Evolutionary conservation across 1,140 invertebrate species (phyloP), one percentile per base, ranked within the genome.

Genomic region (Tetraneura akinire): DNA sequence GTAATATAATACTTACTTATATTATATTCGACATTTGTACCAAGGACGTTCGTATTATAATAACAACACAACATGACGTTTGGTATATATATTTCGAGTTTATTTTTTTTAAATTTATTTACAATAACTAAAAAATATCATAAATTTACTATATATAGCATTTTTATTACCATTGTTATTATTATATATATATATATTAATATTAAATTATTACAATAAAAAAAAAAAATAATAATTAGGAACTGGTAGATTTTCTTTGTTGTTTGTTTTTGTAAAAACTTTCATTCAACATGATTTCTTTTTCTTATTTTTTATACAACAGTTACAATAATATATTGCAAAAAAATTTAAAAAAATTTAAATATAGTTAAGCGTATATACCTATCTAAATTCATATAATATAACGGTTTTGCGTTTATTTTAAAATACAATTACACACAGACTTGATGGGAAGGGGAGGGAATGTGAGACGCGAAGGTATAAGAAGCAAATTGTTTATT

Each of bases 101-200:
- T 42, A 62, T 78, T 53, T 53, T n/a, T 78, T 78, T n/a, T n/a
- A n/a, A n/a, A n/a, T n/a, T 60, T 62, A 78, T 78, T 78, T 78
- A 78, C 74, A 78, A 60, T 18, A 76, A 76, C 55, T 62, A 78
- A 78, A 78, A 76, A 78, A 78, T 62, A 78, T 78, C 55, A 55
- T 78, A 78, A 78, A 78, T 78, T 78, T 60, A 78, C 73, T 76
- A 78, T 78, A 78, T 78, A 78, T 78, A 78, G 74, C 74, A 47
- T 47, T 62, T 47, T 76, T 49, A 10, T 71, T 60, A 78, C 16
- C 74, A 62, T 78, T 78, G 53, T 62, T 78, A 78, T 78, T 37
- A 37, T 4, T 37, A n/a, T n/a, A n/a, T n/a, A n/a, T n/a, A n/a
- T n/a, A n/a, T n/a, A n/a, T n/a, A 78, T 78, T 78, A 78, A 62